Conservation (phyloP, 2,888 invertebrate genomes). For the Apamea anceps region DNA sequence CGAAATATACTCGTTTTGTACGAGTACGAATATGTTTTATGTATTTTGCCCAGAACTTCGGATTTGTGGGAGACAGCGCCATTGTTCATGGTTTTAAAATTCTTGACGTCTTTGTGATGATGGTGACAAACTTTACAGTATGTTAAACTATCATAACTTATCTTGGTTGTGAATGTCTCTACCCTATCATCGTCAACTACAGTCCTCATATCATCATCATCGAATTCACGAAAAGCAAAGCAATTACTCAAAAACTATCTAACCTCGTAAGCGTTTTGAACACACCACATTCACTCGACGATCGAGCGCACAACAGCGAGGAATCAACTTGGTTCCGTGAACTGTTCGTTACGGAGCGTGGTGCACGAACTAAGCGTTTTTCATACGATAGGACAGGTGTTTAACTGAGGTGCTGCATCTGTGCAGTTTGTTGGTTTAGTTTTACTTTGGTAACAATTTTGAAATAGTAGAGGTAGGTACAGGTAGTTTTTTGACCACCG, state of each 20-base stretch:
- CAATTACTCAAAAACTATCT: background rate
- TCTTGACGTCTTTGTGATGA: conserved; percentile 10
- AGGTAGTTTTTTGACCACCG: background rate
- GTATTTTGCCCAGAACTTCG: conserved; percentile 37
- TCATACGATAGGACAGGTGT: conserved; percentile 26
- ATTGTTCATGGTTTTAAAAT: conserved; percentile 39
- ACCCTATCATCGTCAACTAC: background rate
- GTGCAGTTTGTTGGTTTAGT: conserved; percentile 4
- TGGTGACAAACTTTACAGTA: background rate
- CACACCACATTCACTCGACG: conserved; percentile 14
- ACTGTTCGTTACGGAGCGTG: conserved; percentile 40
- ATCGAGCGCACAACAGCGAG: conserved; percentile 10
- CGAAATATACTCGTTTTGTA: conserved; percentile 58
- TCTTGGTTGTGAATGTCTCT: background rate
- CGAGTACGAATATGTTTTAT: conserved; percentile 40
- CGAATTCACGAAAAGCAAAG: background rate
- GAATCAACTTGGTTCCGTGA: conserved; percentile 37
- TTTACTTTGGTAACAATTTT: background rate
- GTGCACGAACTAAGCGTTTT: conserved; percentile 25
- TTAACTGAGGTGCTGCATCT: conserved; percentile 25
- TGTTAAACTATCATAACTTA: background rate
- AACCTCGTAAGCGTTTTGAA: background rate
- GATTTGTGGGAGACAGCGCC: background rate
- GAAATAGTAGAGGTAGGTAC: background rate
- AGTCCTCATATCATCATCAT: background rate